Base-by-base conservation (phyloP, 1,140 invertebrate species). In the Brachionus sp. region DNA sequence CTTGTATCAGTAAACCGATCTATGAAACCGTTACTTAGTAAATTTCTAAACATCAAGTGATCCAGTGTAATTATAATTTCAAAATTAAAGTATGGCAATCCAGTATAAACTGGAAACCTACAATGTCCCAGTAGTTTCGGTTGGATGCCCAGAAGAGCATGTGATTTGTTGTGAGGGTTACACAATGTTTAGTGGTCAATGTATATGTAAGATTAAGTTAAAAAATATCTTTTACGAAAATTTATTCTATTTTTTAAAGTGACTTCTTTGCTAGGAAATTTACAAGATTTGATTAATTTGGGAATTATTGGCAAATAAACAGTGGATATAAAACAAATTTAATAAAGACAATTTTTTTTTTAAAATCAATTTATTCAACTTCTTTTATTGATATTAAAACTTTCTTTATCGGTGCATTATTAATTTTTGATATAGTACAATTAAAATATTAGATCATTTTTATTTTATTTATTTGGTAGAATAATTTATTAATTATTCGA, bases 221-320 rank as follows among this genome's bases (percentile, higher is more conserved):
- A 0, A 33, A 29, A 46, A 42, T n/a, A 25, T 23, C 16, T 4
- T n/a, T 46, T 62, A 3, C 29, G 29, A 23, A 80, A 37, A 42
- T 29, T 25, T 57, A 16, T 39, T 80, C 13, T 64, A 16, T 35
- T 57, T 37, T 25, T 13, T 39, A 42, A n/a, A 80, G 77, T 35
- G n/a, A 80, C 50, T 80, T 25, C 19, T 12, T 66, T 62, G 33
- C 50, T 80, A 5, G 77, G 62, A 39, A 80, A 80, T 80, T 29
- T 80, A 42, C 77, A 80, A 80, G 77, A 62, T 80, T 66, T 80
- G 19, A 80, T 80, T 23, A 66, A 80, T 80, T 66, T 80, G 25
- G 77, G 77, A 80, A 57, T 80, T 7, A 80, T 80, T 44, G 77
- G 77, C 4, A n/a, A 80, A 62, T 29, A 46, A 75, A 46, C 16